Conservation (phyloP, 2,113 vertebrate species). For the Tamias sibiricus region DNA sequence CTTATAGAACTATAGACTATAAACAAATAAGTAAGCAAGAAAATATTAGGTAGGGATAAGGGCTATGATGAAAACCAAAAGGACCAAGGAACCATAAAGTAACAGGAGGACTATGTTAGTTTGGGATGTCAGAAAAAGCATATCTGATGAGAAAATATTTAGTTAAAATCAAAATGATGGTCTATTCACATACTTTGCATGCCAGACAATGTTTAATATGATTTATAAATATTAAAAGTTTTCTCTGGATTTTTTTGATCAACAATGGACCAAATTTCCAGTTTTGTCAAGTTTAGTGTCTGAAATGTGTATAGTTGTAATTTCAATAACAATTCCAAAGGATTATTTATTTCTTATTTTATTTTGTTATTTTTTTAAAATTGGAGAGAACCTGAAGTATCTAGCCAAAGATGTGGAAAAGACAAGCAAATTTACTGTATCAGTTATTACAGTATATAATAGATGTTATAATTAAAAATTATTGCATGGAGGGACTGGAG, state of each 20-base stretch:
- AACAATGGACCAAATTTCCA: not conserved
- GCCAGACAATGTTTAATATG: not conserved
- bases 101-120: not conserved
- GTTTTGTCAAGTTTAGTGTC: slow-evolving; percentile 5
- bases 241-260: slow-evolving; percentile 21
- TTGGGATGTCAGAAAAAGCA: not conserved
- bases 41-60: not conserved
- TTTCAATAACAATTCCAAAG: not conserved
- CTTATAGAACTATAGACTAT: not conserved
- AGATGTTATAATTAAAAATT: slow-evolving; percentile 8
- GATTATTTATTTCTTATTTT: not conserved
- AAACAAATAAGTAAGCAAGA: not conserved
- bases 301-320: not conserved
- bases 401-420: slow-evolving; percentile 6
- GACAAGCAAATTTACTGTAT: not conserved
- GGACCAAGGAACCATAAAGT: not conserved
- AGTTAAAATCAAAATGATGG: not conserved
- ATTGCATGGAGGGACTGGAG: not conserved
- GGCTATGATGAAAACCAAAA: not conserved
- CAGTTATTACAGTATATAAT: not conserved
- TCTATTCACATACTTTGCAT: not conserved
- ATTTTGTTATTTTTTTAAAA: not conserved
- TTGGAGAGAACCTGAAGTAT: not conserved
- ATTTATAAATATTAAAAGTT: slow-evolving; percentile 16
- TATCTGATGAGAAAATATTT: slow-evolving; percentile 30